These are phyloP conservation scores for Butorides virescens DNA, from an alignment of 2,113 vertebrate genomes.

Conservation along the genomic window DNA sequence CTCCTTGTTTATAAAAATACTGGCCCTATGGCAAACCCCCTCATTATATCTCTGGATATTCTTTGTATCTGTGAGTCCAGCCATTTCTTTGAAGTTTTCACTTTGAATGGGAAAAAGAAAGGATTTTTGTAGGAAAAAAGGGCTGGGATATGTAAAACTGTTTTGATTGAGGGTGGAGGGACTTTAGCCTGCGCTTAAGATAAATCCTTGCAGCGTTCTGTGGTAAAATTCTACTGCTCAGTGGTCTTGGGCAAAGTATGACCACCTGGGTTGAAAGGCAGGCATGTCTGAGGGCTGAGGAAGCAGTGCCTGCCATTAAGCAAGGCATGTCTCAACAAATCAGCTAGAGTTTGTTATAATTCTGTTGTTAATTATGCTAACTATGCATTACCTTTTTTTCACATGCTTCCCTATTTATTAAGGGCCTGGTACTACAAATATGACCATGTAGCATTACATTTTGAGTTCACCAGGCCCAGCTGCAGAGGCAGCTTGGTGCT, in stretches of 20 bases:
- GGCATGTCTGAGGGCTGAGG: background rate
- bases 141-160: background rate
- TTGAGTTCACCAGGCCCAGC: background rate
- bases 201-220: background rate
- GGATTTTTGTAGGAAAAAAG: no score
- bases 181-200: background rate
- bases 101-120: background rate
- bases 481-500: background rate
- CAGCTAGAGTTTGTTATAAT: background rate
- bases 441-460: background rate
- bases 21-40: background rate
- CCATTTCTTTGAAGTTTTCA: background rate
- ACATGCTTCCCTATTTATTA: background rate
- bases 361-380: background rate
- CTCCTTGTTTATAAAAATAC: background rate
- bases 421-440: background rate
- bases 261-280: background rate
- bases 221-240: background rate
- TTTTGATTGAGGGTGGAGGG: background rate
- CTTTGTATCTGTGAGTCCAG: accelerated
- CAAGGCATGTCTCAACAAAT: background rate
- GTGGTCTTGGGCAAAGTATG: background rate
- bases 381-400: background rate
- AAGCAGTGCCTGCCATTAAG: background rate
- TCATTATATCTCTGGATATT: background rate